Evolutionary conservation across 2,113 vertebrate species (phyloP).

Genomic region (Narcine bancroftii): DNA sequence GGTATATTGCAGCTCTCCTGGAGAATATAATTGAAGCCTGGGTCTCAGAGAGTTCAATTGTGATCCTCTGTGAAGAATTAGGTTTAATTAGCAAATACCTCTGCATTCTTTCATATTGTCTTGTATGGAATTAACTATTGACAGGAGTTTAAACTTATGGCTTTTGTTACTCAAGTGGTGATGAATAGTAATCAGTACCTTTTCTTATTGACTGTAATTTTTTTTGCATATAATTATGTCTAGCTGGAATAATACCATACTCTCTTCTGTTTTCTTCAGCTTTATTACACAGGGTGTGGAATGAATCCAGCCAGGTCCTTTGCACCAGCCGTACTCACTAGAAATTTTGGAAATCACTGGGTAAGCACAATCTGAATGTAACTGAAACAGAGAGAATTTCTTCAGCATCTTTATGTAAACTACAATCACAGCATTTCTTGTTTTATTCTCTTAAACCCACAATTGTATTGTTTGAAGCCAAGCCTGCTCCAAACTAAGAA

Average conservation of each 20-base stretch:
- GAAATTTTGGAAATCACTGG: constrained; percentile 91
- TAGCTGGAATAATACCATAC: background rate
- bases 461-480: too few species aligned
- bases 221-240: background rate
- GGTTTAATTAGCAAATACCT: background rate
- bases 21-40: background rate
- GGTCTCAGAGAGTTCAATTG: background rate
- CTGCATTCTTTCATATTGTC: background rate
- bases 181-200: background rate
- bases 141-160: background rate
- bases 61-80: background rate
- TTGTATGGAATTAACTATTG: background rate
- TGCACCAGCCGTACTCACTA: constrained; percentile 79
- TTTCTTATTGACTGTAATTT: background rate
- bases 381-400: background rate
- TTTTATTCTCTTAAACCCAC: too few species aligned
- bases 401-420: too few species aligned
- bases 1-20: background rate
- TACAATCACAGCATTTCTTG: too few species aligned
- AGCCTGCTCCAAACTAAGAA: too few species aligned
- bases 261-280: constrained; percentile 54
- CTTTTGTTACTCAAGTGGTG: background rate
- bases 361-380: constrained; percentile 55
- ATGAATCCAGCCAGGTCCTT: constrained; percentile 93
- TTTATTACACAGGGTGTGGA: constrained; percentile 83